These are phyloP conservation scores for Odiellus spinosus DNA, from an alignment of 2,888 invertebrate species.

Conservation along the genomic window DNA sequence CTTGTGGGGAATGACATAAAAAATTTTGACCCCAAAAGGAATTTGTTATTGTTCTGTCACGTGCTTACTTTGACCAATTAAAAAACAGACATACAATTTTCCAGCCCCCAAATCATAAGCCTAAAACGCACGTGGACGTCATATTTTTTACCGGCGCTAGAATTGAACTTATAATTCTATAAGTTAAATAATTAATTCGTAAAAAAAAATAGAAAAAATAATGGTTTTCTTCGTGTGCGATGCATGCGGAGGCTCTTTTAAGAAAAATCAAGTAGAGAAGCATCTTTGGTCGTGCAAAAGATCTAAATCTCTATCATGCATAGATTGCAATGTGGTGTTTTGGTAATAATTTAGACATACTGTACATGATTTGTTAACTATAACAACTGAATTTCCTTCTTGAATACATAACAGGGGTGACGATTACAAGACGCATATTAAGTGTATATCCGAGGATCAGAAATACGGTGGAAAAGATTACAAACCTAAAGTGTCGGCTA, in stretches of 20 bases:
- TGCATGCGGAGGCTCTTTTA: constrained; percentile 73
- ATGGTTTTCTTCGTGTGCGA: constrained; percentile 95
- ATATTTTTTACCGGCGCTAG: no score
- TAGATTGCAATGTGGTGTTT: constrained; percentile 86
- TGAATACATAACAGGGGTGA: no score
- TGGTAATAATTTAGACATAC: constrained; percentile 35
- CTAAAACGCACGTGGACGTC: no score
- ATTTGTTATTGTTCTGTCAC: no score
- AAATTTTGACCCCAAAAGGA: no score
- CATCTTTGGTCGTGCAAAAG: constrained; percentile 54
- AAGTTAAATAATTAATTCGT: neutral
- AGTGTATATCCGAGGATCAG: constrained; percentile 70
- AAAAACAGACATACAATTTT: no score
- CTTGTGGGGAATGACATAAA: no score
- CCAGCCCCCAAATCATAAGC: no score
- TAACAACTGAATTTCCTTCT: constrained; percentile 6
- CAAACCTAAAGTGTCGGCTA: constrained; percentile 10
- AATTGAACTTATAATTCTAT: no score
- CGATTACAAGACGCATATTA: constrained; percentile 58
- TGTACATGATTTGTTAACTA: constrained; percentile 3
- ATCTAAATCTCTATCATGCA: constrained; percentile 60
- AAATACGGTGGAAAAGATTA: constrained; percentile 48
- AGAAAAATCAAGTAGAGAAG: constrained; percentile 79
- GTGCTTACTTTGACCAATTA: no score
- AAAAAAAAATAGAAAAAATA: no score